Evolutionary conservation across 2,888 invertebrate species (phyloP), one percentile per base, ranked within the genome.

Genomic region (Drosophila barbarae): DNA sequence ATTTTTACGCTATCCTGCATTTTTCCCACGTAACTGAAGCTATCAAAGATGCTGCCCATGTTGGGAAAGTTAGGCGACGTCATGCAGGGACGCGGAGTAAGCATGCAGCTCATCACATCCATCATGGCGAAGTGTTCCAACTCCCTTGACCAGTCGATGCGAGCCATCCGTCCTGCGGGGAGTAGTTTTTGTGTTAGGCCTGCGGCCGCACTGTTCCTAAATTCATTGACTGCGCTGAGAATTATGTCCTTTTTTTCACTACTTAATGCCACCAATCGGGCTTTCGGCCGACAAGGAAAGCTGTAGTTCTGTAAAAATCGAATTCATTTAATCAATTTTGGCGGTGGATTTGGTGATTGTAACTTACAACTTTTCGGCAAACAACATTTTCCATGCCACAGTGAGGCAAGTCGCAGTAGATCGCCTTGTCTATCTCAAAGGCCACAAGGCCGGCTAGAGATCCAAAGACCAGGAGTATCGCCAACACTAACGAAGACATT

Each of bases 361-460:
- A 30, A 32, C 71, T 61, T 59, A 76, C 77, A 1, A 9, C 46
- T 0, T 21, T 41, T 1, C 12, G 15, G 26, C 78, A 77, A 0
- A 66, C 64, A 9, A 77, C 15, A 12, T 78, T 74, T 8, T n/a
- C 23, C 2, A 7, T 0, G 1, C 69, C 64, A 18, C 77, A 77
- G 44, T 50, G 47, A 1, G 46, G 15, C 15, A 51, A 34, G 13
- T 6, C 34, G 39, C 78, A 78, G 41, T 72, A 68, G 12, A 23
- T 21, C 7, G 9, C 21, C 4, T 23, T 12, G 15, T 42, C 21
- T 5, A 60, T 55, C 6, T 35, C 3, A 13, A 41, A 55, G 2
- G 35, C 55, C 12, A 7, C 3, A 5, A 47, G 7, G 3, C 21
- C 21, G 6, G 6, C 9, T n/a, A 47, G 5, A 7, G 12, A 60